phyloP scores from a whole-genome alignment of 2,888 invertebrate genomes.

The Noctua pronuba region DNA sequence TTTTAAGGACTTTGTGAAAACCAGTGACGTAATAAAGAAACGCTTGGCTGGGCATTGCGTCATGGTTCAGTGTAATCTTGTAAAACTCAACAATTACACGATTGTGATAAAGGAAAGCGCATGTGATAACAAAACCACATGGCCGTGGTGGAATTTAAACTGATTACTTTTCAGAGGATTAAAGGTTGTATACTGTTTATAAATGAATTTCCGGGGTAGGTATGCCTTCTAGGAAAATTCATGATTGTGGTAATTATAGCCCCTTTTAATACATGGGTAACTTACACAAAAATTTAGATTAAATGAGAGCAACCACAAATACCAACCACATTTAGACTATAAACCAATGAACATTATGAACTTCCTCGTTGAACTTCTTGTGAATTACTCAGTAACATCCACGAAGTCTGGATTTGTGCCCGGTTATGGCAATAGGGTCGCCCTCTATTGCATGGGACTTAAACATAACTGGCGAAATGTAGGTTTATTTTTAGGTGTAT shows the following conservation, averaged over 20 bases:
- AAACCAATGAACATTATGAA: not conserved
- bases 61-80: slow-evolving; percentile 27
- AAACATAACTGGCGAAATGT: not conserved
- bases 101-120: slow-evolving; percentile 41
- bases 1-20: slow-evolving; percentile 29
- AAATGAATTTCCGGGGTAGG: not conserved
- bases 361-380: not conserved
- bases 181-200: not conserved
- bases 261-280: not conserved
- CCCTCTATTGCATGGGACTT: not conserved
- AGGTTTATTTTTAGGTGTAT: not conserved
- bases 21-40: slow-evolving; percentile 33
- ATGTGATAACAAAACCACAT: slow-evolving; percentile 11
- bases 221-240: not conserved
- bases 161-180: slow-evolving; percentile 8
- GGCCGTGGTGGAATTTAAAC: slow-evolving; percentile 4
- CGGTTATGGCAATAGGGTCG: not conserved
- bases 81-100: slow-evolving; percentile 38
- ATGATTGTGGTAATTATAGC: too few species aligned
- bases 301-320: not conserved
- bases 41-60: slow-evolving; percentile 27
- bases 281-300: not conserved
- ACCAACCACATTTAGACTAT: not conserved
- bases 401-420: not conserved
- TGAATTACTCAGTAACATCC: too few species aligned